phyloP scores from a whole-genome alignment of 2,888 invertebrate genomes.

The Lasioglossum zephyrum region DNA sequence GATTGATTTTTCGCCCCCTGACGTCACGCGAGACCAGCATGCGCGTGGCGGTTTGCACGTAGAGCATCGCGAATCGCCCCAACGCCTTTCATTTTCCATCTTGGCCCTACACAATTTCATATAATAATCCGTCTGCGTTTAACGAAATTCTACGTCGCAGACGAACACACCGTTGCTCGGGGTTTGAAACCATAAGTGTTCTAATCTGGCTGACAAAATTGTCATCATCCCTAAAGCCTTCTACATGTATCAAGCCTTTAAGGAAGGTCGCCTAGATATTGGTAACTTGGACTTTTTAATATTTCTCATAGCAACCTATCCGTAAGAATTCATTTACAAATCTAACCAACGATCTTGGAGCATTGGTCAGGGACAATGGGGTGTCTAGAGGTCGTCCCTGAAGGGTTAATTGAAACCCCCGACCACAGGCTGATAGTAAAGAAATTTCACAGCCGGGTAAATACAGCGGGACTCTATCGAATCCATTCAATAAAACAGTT shows the following conservation, averaged over 20 bases:
- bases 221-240: neutral
- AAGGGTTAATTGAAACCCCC: neutral
- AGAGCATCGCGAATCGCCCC: constrained; percentile 19
- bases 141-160: constrained; percentile 18
- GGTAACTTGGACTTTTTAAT: neutral
- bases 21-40: constrained; percentile 77
- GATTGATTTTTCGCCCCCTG: constrained; percentile 79
- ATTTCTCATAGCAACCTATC: neutral
- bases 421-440: neutral
- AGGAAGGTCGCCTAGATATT: neutral
- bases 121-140: constrained; percentile 2
- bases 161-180: neutral
- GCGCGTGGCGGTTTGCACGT: constrained; percentile 66
- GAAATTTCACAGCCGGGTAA: neutral
- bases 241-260: neutral
- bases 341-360: neutral
- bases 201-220: neutral
- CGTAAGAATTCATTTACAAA: neutral
- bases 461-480: neutral
- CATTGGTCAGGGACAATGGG: neutral
- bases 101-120: constrained; percentile 11
- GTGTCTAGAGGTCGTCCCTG: neutral
- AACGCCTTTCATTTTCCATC: constrained; percentile 22
- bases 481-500: neutral
- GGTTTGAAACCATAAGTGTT: neutral